Conservation (phyloP, 2,888 invertebrate species). For the Torymus texanus region DNA sequence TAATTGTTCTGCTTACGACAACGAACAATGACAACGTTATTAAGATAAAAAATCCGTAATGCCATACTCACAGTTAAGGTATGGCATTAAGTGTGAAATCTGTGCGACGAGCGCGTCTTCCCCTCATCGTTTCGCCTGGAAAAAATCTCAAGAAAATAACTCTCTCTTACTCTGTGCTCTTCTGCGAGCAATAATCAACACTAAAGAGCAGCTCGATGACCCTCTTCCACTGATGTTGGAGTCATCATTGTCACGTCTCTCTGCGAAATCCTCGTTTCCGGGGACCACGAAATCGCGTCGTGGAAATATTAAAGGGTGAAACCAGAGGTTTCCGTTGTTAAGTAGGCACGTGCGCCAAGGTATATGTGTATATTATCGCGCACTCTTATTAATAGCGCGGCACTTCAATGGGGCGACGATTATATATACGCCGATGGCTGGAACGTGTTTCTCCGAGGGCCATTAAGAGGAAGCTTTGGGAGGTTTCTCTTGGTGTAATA, state of each 20-base stretch:
- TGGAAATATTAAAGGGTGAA: slow-evolving; percentile 1
- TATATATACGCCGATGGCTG: slow-evolving; percentile 23
- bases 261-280: neutral
- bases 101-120: neutral
- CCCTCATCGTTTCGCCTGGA: too few relatives aligned
- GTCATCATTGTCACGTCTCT: slow-evolving; percentile 14
- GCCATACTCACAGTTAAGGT: neutral
- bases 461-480: too few relatives aligned
- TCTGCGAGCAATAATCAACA: slow-evolving; percentile 1
- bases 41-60: slow-evolving; percentile 19
- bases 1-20: slow-evolving; percentile 34
- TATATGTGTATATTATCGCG: neutral
- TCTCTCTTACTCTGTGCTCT: neutral
- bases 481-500: too few relatives aligned
- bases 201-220: slow-evolving; percentile 32
- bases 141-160: slow-evolving; percentile 17
- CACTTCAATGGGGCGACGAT: slow-evolving; percentile 1
- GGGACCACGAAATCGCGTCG: neutral
- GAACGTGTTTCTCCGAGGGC: slow-evolving; percentile 29
- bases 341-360: neutral
- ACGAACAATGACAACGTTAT: slow-evolving; percentile 28
- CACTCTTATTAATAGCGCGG: slow-evolving; percentile 34
- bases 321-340: neutral
- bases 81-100: slow-evolving; percentile 39
- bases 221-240: slow-evolving; percentile 27